Evolutionary conservation across 2,888 invertebrate species (phyloP), one percentile per base, ranked within the genome.

Genomic region (Macrophya alboannulata): DNA sequence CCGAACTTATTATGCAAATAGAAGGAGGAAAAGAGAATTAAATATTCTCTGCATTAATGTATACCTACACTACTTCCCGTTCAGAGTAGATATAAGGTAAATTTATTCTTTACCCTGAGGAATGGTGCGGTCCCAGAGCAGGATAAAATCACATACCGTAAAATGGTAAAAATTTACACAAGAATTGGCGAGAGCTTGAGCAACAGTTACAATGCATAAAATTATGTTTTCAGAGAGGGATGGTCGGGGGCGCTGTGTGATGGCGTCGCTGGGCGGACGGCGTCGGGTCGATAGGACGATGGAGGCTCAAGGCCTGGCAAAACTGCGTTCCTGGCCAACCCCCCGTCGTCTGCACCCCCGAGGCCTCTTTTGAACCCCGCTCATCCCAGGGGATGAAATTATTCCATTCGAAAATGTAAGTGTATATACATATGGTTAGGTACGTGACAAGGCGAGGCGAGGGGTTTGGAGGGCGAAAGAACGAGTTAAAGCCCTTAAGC

Each of bases 201-300:
- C 88, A 89, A 89, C 89, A 89, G 88, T 89, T 89, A 88, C 88
- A 87, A 89, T 88, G 85, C 74, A 87, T 86, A 88, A 89, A 91
- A 91, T 89, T 88, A 89, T 89, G 87, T 87, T 86, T 89, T 85
- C 86, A 83, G 77, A 86, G 25, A 81, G 87, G 88, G 85, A 87
- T 59, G 86, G 74, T 68, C 74, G 85, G 48, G 40, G 83, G 51
- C 1, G 68, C 65, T n/a, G 62, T 37, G 37, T 89, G 89, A 92
- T 90, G 92, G 91, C 91, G 91, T 90, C 89, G 89, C 88, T 88
- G 89, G 90, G 89, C 88, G 90, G 90, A 89, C 89, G 89, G 89
- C 90, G 88, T 87, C 89, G 91, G 93, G 91, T 93, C 93, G 91
- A 93, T 93, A 93, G 89, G 89, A 88, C 65, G 83, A 83, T 37